These are phyloP conservation scores for Drosophila takahashii DNA, from an alignment of 1,140 invertebrate genomes.

Conservation along the genomic window DNA sequence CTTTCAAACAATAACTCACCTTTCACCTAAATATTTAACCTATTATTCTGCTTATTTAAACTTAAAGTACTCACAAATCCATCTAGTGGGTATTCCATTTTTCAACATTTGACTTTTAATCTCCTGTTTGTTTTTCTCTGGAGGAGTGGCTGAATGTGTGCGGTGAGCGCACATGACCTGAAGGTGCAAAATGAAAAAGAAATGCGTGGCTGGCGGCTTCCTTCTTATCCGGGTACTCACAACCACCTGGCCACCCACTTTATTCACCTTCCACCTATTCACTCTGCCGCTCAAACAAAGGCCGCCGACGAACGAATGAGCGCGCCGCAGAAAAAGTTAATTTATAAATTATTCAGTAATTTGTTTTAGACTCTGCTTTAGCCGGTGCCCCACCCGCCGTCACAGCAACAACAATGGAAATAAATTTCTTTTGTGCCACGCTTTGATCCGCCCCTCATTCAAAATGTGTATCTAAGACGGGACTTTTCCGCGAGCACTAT, in stretches of 20 bases:
- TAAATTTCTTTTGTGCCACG: constrained; percentile 71
- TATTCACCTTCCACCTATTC: constrained; percentile 14
- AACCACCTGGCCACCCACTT: constrained; percentile 2
- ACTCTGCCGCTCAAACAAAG: constrained; percentile 64
- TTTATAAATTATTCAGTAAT: constrained; percentile 83
- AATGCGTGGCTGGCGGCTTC: constrained; percentile 38
- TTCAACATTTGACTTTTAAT: constrained; percentile 4
- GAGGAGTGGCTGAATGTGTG: background rate
- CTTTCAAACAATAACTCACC: no score
- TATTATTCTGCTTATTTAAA: no score
- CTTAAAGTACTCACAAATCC: background rate
- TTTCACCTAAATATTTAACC: no score
- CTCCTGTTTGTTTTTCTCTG: constrained; percentile 11
- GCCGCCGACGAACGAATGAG: constrained; percentile 27
- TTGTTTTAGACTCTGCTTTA: constrained; percentile 78
- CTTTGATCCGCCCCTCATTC: constrained; percentile 71
- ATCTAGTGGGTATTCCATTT: background rate
- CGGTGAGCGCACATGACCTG: constrained; percentile 45
- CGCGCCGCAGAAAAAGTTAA: constrained; percentile 70
- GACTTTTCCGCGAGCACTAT: constrained; percentile 58
- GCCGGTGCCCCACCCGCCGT: constrained; percentile 21
- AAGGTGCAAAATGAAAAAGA: constrained; percentile 47
- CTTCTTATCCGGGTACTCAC: background rate
- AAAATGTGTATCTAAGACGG: constrained; percentile 71
- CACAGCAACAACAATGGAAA: constrained; percentile 42